Conservation (phyloP, 1,140 invertebrate genomes). For the Zaprionus davidi region DNA sequence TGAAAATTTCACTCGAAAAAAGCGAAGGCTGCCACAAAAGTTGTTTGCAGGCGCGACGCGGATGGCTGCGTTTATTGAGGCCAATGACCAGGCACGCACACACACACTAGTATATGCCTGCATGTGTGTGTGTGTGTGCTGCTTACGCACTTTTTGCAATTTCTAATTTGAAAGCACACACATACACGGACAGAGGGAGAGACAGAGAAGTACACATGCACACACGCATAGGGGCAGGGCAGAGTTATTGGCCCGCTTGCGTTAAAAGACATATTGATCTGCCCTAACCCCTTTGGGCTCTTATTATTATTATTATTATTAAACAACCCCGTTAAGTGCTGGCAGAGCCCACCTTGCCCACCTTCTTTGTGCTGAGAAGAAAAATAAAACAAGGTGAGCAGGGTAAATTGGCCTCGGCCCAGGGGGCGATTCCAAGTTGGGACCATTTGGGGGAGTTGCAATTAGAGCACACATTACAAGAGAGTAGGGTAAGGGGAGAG, state of each 20-base stretch:
- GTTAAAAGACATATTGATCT: conserved; percentile 70
- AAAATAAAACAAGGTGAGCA: conserved; percentile 21
- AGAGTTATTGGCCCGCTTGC: conserved; percentile 65
- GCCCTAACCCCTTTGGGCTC: conserved; percentile 52
- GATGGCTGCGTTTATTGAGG: conserved; percentile 63
- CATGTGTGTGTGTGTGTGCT: conserved; percentile 45
- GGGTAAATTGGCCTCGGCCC: neutral
- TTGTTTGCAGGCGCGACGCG: conserved; percentile 62
- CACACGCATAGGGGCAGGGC: conserved; percentile 15
- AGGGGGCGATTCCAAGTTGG: conserved; percentile 29
- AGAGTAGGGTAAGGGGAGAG: neutral
- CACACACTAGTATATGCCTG: conserved; percentile 20
- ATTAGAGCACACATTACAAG: conserved; percentile 27
- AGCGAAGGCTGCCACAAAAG: conserved; percentile 53
- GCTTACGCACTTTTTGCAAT: conserved; percentile 79
- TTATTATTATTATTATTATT: conserved; percentile 68
- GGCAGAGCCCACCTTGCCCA: conserved; percentile 7
- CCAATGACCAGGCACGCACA: conserved; percentile 70
- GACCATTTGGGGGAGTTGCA: conserved; percentile 22
- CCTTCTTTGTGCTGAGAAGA: conserved; percentile 50
- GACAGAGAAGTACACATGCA: neutral
- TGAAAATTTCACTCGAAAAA: conserved; percentile 74
- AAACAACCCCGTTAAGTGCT: conserved; percentile 76
- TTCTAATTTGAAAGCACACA: conserved; percentile 69
- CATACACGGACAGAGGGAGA: neutral